These are phyloP conservation scores for Cathartes aura DNA, from an alignment of 2,113 vertebrate genomes.

Conservation along the genomic window DNA sequence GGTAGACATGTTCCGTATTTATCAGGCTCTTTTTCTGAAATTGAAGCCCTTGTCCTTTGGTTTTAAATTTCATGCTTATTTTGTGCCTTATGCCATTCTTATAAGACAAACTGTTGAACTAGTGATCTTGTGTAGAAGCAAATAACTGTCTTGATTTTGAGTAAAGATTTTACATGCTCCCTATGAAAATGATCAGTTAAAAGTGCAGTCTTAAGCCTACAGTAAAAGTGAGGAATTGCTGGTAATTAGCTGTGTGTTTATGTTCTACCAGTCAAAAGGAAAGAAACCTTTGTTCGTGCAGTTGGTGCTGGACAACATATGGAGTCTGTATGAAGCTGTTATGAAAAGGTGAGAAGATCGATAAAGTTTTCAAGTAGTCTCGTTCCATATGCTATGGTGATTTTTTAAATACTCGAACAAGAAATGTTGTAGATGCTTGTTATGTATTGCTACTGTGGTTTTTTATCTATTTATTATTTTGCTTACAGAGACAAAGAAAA, in stretches of 20 bases:
- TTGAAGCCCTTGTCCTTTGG: background rate
- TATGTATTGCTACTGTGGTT: background rate
- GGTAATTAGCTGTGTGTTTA: constrained; percentile 7
- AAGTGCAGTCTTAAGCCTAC: background rate
- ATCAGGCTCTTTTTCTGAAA: background rate
- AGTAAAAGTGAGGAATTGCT: background rate
- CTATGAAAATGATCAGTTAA: background rate
- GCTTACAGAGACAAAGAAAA: constrained; percentile 90
- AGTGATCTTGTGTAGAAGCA: background rate
- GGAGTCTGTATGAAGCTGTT: constrained; percentile 96
- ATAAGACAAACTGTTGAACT: background rate
- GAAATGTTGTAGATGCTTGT: background rate
- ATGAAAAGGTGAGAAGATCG: constrained; percentile 83
- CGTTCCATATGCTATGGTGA: background rate
- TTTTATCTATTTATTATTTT: background rate
- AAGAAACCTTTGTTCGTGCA: constrained; percentile 97
- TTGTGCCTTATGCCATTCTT: background rate
- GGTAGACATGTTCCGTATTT: background rate
- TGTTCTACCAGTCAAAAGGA: constrained; percentile 86
- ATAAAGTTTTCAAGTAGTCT: background rate
- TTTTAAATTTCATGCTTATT: background rate
- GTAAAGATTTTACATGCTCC: background rate
- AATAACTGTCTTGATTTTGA: background rate
- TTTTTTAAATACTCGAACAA: background rate
- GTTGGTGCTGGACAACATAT: constrained; percentile 95